These are phyloP conservation scores for Phyllotis vaccarum DNA, from an alignment of 2,797 vertebrate species.

Conservation along the genomic window DNA sequence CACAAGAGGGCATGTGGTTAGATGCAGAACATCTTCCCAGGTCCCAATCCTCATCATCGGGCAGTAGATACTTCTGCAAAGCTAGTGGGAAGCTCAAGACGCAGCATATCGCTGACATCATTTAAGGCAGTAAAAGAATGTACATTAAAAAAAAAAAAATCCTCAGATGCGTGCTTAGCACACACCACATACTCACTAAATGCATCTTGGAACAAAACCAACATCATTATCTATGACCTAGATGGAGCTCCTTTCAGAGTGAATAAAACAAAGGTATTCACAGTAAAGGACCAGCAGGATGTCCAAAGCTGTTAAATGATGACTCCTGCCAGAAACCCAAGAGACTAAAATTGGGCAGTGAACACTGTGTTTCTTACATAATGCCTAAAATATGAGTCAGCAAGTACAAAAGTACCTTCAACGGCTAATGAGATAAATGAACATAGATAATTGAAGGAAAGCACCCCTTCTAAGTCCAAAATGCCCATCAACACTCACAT, in stretches of 20 bases:
- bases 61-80: neutral
- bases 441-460: conserved; percentile 62
- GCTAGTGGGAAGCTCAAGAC: neutral
- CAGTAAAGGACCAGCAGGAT: neutral
- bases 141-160: neutral
- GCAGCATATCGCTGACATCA: neutral
- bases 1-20: neutral
- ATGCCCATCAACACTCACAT: conserved; percentile 57
- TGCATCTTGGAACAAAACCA: neutral
- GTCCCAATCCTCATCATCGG: neutral
- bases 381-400: conserved; percentile 57
- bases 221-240: conserved; percentile 22
- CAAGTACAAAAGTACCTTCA: neutral
- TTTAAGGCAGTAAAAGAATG: neutral
- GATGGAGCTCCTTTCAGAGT: neutral
- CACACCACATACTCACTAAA: neutral
- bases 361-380: neutral
- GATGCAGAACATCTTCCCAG: conserved; percentile 12
- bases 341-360: neutral
- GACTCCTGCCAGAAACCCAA: neutral
- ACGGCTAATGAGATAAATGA: conserved; percentile 60
- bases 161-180: neutral
- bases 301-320: conserved; percentile 29
- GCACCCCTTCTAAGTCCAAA: neutral
- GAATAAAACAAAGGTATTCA: conserved; percentile 18